phyloP scores from a whole-genome alignment of 1,140 invertebrate genomes.

The Carposina sasakii region DNA sequence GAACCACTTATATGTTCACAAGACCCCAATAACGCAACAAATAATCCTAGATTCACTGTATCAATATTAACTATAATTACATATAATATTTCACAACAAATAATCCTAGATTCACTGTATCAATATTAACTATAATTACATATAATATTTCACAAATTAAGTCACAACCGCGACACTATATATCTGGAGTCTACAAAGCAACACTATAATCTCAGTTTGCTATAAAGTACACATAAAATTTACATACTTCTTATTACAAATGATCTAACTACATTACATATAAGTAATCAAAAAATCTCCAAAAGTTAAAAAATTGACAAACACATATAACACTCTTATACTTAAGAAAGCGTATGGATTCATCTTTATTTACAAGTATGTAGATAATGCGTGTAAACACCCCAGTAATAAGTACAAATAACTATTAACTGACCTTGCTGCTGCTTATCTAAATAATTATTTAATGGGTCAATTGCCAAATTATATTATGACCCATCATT shows the following conservation, averaged over 20 bases:
- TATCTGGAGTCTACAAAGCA: slow-evolving; percentile 23
- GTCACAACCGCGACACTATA: slow-evolving; percentile 30
- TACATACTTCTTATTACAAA: slow-evolving; percentile 10
- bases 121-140: too few species aligned
- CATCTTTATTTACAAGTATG: slow-evolving; percentile 62
- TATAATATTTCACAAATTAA: slow-evolving; percentile 18
- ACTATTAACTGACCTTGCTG: too few species aligned
- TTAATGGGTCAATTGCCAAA: too few species aligned
- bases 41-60: too few species aligned
- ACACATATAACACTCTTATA: slow-evolving; percentile 67
- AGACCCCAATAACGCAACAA: too few species aligned
- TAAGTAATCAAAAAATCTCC: slow-evolving; percentile 52
- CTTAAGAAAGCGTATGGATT: slow-evolving; percentile 71
- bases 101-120: slow-evolving; percentile 15
- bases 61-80: slow-evolving; percentile 16
- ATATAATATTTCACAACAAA: slow-evolving; percentile 14
- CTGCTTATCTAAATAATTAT: too few species aligned
- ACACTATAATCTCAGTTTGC: slow-evolving; percentile 52
- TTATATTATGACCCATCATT: too few species aligned
- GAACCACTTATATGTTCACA: too few species aligned
- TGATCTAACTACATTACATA: slow-evolving; percentile 50
- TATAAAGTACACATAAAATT: slow-evolving; percentile 39
- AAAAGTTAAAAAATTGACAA: slow-evolving; percentile 68
- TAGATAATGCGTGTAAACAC: slow-evolving; percentile 53
- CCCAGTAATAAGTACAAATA: slow-evolving; percentile 65